Evolutionary conservation across 2,888 invertebrate species (phyloP).

Genomic region (Sycophila texana): DNA sequence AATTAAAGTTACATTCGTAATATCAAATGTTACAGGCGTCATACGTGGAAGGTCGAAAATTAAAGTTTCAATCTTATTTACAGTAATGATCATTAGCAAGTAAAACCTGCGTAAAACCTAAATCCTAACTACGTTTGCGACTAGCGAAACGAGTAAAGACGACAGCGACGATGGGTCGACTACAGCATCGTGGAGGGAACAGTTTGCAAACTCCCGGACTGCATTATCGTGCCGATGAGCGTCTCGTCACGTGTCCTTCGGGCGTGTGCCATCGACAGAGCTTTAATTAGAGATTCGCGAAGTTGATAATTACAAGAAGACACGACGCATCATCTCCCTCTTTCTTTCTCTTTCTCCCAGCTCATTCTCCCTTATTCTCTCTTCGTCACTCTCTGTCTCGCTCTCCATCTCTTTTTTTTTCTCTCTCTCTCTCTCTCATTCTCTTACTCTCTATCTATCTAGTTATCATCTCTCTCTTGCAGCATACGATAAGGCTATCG

Average conservation of each 20-base stretch:
- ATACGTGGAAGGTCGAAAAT: no score
- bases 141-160: constrained; percentile 1
- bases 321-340: not conserved
- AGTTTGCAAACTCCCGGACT: constrained; percentile 35
- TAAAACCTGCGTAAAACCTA: not conserved
- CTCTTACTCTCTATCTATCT: no score
- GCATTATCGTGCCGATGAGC: constrained; percentile 38
- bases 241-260: constrained; percentile 44
- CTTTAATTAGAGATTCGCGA: constrained; percentile 52
- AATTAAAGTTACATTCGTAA: no score
- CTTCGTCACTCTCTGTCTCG: not conserved
- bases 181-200: not conserved
- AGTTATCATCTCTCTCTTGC: no score
- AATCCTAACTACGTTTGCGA: not conserved
- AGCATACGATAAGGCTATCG: not conserved
- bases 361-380: no score
- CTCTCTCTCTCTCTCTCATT: not conserved
- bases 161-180: not conserved
- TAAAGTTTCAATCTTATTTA: no score
- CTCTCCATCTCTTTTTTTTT: no score
- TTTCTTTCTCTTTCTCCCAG: not conserved
- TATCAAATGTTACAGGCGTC: no score
- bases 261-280: constrained; percentile 47
- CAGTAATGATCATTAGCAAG: no score
- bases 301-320: constrained; percentile 55